Base-by-base conservation (phyloP, 1,140 invertebrate species). In the Acromyrmex echinatior region DNA sequence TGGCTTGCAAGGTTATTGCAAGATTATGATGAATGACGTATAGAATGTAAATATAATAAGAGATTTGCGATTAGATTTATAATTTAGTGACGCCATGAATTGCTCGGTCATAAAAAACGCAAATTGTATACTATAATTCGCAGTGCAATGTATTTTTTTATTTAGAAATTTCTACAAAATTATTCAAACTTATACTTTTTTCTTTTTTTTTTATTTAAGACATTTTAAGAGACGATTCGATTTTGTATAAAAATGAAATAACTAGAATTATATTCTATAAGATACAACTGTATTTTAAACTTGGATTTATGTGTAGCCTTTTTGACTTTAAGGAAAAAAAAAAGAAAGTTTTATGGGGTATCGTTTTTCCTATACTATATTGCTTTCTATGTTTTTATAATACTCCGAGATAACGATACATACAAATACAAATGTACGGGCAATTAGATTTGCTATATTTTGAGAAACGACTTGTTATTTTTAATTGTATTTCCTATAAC, bases 391-490 rank as follows among this genome's bases (percentile, higher is more conserved):
- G 25, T 51, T 73, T 51, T 73, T 31, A 51, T 73, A 71, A 71
- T 70, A 73, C 21, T 21, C n/a, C 5, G 21, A 21, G 7, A 77
- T 77, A 28, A 28, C n/a, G 16, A 45, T 16, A 25, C 62, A 25
- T 12, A 73, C 16, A 28, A 51, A 45, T 39, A 77, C 21, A 45
- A 77, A 45, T 77, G n/a, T 76, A 77, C n/a, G 53, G 35, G 74
- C 56, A 77, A 76, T 77, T 77, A 60, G 31, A 77, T 25, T 77
- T 77, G 16, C 16, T 62, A 39, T 45, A 62, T 62, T 77, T 77
- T 39, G 53, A 45, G 39, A 77, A 62, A 77, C 9, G n/a, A 77
- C 21, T 25, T 62, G 28, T 76, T 74, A 53, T 39, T 77, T 60
- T 77, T 62, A 77, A 10, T 56, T 62, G 56, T 16, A 25, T 28